Evolutionary conservation across 2,888 invertebrate genomes (phyloP).

Genomic region (Drosophila flavopinicola): DNA sequence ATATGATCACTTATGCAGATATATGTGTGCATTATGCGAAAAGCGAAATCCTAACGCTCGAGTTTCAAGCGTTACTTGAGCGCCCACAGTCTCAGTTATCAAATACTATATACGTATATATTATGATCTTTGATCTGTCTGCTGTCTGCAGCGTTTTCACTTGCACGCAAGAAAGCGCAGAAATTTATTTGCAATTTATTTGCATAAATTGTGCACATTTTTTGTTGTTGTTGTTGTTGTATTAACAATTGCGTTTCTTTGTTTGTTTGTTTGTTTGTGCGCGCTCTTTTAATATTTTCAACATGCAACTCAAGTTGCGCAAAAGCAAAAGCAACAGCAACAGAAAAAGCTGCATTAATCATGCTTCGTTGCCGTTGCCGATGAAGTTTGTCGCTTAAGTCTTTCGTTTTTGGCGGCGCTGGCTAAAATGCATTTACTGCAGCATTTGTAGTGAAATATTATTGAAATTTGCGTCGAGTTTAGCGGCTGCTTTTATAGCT

Average conservation of each 20-base stretch:
- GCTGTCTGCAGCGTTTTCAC: slow-evolving; percentile 45
- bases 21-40: not conserved
- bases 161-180: slow-evolving; percentile 56
- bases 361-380: slow-evolving; percentile 30
- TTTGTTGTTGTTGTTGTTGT: slow-evolving; percentile 17
- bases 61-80: slow-evolving; percentile 17
- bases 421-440: slow-evolving; percentile 39
- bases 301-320: slow-evolving; percentile 65
- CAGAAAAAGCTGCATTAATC: slow-evolving; percentile 69
- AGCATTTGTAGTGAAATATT: slow-evolving; percentile 57
- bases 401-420: slow-evolving; percentile 62
- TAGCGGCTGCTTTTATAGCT: slow-evolving; percentile 19
- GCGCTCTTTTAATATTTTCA: slow-evolving; percentile 57
- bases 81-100: slow-evolving; percentile 6
- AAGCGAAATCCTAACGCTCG: slow-evolving; percentile 15
- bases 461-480: slow-evolving; percentile 53
- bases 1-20: slow-evolving; percentile 14
- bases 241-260: slow-evolving; percentile 29
- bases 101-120: slow-evolving; percentile 13
- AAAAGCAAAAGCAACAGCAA: too few relatives aligned
- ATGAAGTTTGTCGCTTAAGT: slow-evolving; percentile 66
- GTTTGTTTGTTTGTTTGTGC: slow-evolving; percentile 1
- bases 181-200: slow-evolving; percentile 75
- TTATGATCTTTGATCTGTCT: slow-evolving; percentile 23
- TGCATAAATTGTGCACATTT: slow-evolving; percentile 54